Evolutionary conservation across 2,113 vertebrate genomes (phyloP).

Genomic region (Cololabis saira): DNA sequence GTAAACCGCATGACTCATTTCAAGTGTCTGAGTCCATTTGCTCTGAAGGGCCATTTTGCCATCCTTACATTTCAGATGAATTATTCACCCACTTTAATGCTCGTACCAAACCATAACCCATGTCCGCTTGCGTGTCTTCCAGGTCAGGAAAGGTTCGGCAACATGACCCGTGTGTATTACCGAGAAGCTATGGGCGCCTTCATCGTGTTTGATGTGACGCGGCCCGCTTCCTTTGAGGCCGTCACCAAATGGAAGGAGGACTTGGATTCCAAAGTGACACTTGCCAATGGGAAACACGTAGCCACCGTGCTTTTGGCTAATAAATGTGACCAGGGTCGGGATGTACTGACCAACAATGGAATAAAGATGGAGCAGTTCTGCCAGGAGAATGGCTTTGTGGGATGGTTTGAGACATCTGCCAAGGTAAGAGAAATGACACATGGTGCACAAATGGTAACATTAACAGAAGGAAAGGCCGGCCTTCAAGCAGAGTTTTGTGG

Average conservation of each 20-base stretch:
- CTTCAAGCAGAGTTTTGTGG: constrained; percentile 3
- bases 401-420: constrained; percentile 85
- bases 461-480: neutral
- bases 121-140: neutral
- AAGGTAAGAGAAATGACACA: constrained; percentile 76
- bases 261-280: constrained; percentile 85
- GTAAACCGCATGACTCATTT: constrained; percentile 1
- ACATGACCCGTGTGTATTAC: constrained; percentile 89
- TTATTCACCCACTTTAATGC: too few relatives aligned
- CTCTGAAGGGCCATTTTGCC: neutral
- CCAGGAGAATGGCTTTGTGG: constrained; percentile 84
- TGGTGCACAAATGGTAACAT: neutral
- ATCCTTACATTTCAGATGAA: neutral
- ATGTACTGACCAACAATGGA: constrained; percentile 76
- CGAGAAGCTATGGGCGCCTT: constrained; percentile 86
- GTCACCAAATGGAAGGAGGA: constrained; percentile 88
- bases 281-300: constrained; percentile 82
- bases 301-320: constrained; percentile 85
- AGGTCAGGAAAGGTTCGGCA: constrained; percentile 88
- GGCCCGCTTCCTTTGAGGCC: constrained; percentile 83
- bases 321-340: constrained; percentile 84
- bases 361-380: constrained; percentile 85
- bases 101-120: too few relatives aligned
- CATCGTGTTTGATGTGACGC: constrained; percentile 85
- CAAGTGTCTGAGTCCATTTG: neutral